Base-by-base conservation (phyloP, 2,113 vertebrate species). In the Nesogale talazaci region DNA sequence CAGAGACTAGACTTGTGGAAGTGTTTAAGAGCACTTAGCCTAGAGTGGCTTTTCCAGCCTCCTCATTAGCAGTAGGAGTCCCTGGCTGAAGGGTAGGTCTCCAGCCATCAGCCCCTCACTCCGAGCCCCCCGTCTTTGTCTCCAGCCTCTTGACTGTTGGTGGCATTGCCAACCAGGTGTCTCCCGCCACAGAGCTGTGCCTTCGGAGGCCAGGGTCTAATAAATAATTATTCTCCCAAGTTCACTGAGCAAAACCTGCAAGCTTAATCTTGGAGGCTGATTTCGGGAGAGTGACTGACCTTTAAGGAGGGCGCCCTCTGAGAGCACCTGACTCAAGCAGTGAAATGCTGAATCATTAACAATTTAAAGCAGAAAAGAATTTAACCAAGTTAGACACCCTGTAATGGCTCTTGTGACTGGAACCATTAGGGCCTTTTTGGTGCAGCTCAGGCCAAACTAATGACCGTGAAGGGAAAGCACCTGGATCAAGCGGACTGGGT, bases 321-420 rank as follows among this genome's bases (percentile, higher is more conserved):
- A 96, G 92, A 90, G 65, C 85, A 15, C 89, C 95, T 79, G 74
- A 80, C 59, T 97, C 94, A 57, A 95, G 94, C 89, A 74, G 15
- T 97, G 96, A 97, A 97, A 97, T 96, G 95, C 69, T 61, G 95
- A 95, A 87, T 96, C 89, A 38, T 90, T 79, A 94, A 86, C 90
- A 76, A 94, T 96, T 92, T 92, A 97, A 97, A 96, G 92, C 89
- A 96, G 96, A 98, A 97, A 97, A 96, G 92, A 97, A 97, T 96
- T 96, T 97, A 98, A 98, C 96, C 95, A 97, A 97, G 96, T 97
- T 97, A 97, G 98, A 97, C 97, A 98, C 96, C 86, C 96, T 97
- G 84, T 97, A 98, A 98, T 97, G 96, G 96, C 94, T 89, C 96
- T 95, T 98, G 97, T 96, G 96, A 97, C 94, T 63, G 57, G 72